A percentile compares a stretch with the other conserved stretches of the same genome.
Evolutionary conservation across 2,113 vertebrate genomes (phyloP).

Genomic region (Corydoras maculifer): DNA sequence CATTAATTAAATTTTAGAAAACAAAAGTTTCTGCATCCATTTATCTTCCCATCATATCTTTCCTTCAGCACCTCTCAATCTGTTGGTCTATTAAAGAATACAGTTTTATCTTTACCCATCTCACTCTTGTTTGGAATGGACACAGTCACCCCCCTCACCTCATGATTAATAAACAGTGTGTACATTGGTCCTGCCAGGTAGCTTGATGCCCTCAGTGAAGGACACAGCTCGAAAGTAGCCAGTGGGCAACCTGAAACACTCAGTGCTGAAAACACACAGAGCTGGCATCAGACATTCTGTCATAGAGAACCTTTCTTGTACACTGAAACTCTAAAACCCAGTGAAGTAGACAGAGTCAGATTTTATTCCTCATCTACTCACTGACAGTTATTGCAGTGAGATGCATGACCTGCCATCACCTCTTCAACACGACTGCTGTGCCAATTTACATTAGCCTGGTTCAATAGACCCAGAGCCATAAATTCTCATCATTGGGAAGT

Average conservation of each 20-base stretch:
- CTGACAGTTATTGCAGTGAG: neutral
- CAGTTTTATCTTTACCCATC: slow-evolving; percentile 24
- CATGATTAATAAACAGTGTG: neutral
- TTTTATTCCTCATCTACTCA: neutral
- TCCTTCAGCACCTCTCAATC: neutral
- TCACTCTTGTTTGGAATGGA: slow-evolving; percentile 12
- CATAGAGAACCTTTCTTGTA: neutral
- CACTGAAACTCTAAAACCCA: neutral
- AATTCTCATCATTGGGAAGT: no score
- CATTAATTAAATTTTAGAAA: no score
- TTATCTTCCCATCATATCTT: slow-evolving; percentile 13
- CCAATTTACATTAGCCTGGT: no score
- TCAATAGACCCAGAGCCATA: no score
- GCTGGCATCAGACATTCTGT: neutral
- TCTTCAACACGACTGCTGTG: no score
- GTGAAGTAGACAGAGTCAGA: neutral
- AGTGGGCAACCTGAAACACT: slow-evolving; percentile 24
- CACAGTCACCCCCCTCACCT: slow-evolving; percentile 9
- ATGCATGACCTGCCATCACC: no score
- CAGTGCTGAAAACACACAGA: neutral
- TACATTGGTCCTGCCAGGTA: slow-evolving; percentile 20
- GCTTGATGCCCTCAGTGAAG: slow-evolving; percentile 19
- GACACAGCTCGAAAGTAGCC: slow-evolving; percentile 20
- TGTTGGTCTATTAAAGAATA: slow-evolving; percentile 20
- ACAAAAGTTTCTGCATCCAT: slow-evolving; percentile 7